These are phyloP conservation scores for Axis porcinus DNA, from an alignment of 2,113 vertebrate genomes.

Conservation along the genomic window DNA sequence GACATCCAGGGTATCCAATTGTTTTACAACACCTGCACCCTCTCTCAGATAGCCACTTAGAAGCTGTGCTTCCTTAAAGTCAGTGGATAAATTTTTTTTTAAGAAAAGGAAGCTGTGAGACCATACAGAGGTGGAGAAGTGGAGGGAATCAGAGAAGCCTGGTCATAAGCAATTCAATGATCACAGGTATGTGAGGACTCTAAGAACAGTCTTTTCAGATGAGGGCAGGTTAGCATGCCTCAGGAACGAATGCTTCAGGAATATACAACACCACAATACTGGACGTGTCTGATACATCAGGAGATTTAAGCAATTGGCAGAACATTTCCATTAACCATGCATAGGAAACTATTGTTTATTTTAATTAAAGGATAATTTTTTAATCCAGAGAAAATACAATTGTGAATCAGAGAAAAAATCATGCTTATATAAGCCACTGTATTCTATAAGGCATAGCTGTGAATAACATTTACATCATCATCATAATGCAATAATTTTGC, in stretches of 20 bases:
- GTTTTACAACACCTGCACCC: background rate
- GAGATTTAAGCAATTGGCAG: background rate
- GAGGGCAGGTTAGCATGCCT: background rate
- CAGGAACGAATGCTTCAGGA: background rate
- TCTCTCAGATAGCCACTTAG: background rate
- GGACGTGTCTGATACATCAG: background rate
- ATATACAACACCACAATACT: background rate
- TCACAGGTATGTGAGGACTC: background rate
- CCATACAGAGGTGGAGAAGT: background rate
- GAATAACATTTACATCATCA: background rate
- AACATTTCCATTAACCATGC: background rate
- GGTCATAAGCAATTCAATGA: background rate
- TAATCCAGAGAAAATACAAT: background rate
- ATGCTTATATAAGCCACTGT: background rate
- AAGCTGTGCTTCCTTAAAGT: background rate
- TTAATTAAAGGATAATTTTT: background rate
- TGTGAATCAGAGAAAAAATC: background rate
- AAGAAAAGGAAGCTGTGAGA: background rate
- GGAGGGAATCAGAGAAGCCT: background rate
- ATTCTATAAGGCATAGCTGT: background rate
- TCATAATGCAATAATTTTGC: background rate
- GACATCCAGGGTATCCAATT: background rate
- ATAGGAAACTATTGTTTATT: background rate
- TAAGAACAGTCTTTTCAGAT: background rate
- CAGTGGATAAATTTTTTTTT: background rate